Evolutionary conservation across 2,113 vertebrate species (phyloP).

Genomic region (Lagopus muta): DNA sequence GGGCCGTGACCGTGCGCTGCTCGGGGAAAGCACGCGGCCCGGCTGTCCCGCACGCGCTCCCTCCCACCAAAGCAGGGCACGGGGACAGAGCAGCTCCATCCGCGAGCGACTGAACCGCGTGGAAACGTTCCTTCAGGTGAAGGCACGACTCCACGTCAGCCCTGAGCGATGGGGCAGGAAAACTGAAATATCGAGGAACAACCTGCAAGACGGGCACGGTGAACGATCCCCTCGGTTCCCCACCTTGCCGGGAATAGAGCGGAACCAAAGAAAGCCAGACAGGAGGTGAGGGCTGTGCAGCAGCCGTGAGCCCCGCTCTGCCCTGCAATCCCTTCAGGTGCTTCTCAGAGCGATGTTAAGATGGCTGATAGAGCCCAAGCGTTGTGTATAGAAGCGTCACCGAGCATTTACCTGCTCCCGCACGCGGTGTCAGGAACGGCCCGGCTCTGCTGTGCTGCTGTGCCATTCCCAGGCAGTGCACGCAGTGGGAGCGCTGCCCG

Average conservation of each 20-base stretch:
- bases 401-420: background rate
- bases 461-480: background rate
- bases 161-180: background rate
- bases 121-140: accelerated
- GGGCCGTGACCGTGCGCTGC: accelerated
- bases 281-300: accelerated
- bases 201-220: accelerated
- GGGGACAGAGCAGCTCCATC: accelerated
- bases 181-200: background rate
- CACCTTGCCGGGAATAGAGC: background rate
- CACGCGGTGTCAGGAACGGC: background rate
- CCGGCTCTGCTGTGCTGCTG: accelerated
- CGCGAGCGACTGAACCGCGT: background rate
- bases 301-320: background rate
- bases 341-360: background rate
- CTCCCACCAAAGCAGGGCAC: background rate
- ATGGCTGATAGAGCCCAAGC: accelerated
- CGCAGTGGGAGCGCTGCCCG: background rate
- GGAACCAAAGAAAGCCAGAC: background rate
- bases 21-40: accelerated
- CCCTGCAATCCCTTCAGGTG: accelerated
- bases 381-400: accelerated
- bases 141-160: accelerated
- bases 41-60: accelerated
- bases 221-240: accelerated